Evolutionary conservation across 2,113 vertebrate genomes (phyloP).

Genomic region (Onychostoma macrolepis): DNA sequence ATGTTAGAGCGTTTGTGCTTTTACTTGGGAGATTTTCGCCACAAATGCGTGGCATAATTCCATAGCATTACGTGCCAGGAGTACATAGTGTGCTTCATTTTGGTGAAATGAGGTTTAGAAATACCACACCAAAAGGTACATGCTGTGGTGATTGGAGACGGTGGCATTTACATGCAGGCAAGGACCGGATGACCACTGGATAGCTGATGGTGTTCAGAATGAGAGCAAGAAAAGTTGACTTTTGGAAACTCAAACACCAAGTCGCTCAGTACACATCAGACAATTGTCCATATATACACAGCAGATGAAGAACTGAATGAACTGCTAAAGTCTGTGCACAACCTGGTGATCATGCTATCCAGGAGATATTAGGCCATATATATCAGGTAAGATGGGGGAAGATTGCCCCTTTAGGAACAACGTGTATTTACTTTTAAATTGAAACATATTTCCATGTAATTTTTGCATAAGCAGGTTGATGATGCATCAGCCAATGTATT

Average conservation of each 20-base stretch:
- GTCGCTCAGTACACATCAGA: neutral
- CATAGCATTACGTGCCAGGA: neutral
- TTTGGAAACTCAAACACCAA: neutral
- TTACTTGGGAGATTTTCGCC: neutral
- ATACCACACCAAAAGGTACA: neutral
- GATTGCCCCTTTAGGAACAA: no score
- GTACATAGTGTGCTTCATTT: neutral
- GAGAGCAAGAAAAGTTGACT: neutral
- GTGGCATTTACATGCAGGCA: neutral
- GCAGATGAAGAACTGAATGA: slow-evolving; percentile 8
- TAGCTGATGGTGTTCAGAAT: neutral
- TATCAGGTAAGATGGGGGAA: no score
- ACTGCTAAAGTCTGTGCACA: neutral
- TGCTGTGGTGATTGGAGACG: neutral
- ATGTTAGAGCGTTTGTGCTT: neutral
- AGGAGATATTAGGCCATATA: no score
- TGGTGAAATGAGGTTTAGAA: neutral
- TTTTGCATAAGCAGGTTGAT: no score
- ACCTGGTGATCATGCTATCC: no score
- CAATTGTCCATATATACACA: neutral
- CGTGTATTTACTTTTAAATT: no score
- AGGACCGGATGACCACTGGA: neutral
- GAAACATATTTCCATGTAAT: no score
- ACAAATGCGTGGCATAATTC: neutral
- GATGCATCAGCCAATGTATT: no score